These are phyloP conservation scores for Zoanthus gigantus DNA, from an alignment of 92 coral and sea anemone species.

Conservation along the genomic window DNA sequence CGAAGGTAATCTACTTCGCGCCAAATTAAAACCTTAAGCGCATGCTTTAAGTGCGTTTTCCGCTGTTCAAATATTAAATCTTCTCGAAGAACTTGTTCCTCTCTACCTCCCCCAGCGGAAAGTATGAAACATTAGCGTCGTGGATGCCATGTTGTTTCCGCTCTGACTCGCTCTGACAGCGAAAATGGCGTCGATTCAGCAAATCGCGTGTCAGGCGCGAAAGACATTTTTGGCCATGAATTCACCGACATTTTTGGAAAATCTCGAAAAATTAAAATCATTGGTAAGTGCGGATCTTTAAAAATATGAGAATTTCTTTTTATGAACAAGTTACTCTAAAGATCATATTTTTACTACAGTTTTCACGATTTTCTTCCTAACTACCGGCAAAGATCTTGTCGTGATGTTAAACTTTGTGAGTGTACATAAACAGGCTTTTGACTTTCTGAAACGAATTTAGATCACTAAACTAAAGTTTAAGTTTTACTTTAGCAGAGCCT, in stretches of 20 bases:
- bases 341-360: neutral
- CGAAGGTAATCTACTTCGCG: slow-evolving; percentile 21
- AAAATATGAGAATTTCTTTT: neutral
- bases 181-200: slow-evolving; percentile 72
- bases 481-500: neutral
- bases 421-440: neutral
- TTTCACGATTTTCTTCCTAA: neutral
- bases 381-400: neutral
- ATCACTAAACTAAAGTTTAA: neutral
- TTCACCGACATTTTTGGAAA: slow-evolving; percentile 73
- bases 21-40: slow-evolving; percentile 2
- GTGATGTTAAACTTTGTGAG: neutral
- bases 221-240: slow-evolving; percentile 77
- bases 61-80: neutral
- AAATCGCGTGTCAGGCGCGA: slow-evolving; percentile 87
- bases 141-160: too few species aligned
- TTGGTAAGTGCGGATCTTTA: slow-evolving; percentile 68
- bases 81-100: too few species aligned
- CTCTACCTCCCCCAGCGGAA: too few species aligned
- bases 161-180: slow-evolving; percentile 1
- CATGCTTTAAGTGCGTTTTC: neutral
- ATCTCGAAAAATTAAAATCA: slow-evolving; percentile 79
- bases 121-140: too few species aligned
- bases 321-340: neutral
- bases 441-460: neutral